Conservation (phyloP, 1,140 invertebrate species). For the Euwallacea similis region DNA sequence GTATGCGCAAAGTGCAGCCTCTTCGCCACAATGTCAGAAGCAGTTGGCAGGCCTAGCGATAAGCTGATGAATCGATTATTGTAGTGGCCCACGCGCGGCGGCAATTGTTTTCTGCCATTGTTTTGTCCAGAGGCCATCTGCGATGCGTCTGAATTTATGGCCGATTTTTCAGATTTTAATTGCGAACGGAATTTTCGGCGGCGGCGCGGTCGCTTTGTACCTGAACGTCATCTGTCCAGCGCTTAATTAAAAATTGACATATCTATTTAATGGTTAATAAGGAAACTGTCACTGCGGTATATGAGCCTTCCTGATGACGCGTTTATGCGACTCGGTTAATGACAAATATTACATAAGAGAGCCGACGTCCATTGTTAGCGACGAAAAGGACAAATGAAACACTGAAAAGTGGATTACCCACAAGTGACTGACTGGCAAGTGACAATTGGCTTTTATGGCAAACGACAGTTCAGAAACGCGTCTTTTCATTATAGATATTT, state of each 20-base stretch:
- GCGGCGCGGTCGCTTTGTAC: conserved; percentile 3
- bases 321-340: no score
- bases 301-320: neutral
- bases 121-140: conserved; percentile 36
- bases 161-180: conserved; percentile 36
- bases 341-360: neutral
- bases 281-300: neutral
- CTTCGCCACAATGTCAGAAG: conserved; percentile 22
- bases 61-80: conserved; percentile 39
- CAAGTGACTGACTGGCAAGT: no score
- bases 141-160: conserved; percentile 30
- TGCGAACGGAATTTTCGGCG: conserved; percentile 22
- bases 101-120: conserved; percentile 37
- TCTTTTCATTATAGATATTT: no score
- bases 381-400: no score
- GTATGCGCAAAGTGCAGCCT: conserved; percentile 14
- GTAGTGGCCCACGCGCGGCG: conserved; percentile 31
- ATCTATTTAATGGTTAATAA: conserved; percentile 18
- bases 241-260: conserved; percentile 28
- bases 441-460: no score
- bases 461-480: no score
- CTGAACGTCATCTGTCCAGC: conserved; percentile 15
- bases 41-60: conserved; percentile 37
- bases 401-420: no score
- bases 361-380: no score